Percentiles rank a stretch among this genome's conserved stretches.
Conservation (phyloP, 2,797 vertebrate species). For the Cheracebus regulus region DNA sequence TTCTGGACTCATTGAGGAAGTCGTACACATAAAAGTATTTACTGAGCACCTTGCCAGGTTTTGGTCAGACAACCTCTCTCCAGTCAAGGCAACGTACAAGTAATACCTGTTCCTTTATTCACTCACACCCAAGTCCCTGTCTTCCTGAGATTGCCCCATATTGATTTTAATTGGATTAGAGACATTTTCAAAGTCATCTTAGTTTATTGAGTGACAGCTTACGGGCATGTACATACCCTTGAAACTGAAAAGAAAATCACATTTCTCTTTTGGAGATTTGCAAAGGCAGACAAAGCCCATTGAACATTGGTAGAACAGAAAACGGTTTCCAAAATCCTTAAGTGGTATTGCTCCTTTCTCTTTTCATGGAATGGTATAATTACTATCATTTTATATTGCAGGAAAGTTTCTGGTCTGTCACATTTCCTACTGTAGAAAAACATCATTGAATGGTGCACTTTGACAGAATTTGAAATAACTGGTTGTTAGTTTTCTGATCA, state of each 20-base stretch:
- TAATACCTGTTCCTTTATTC: background rate
- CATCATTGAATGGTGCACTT: background rate
- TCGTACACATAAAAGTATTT: background rate
- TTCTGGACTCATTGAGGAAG: background rate
- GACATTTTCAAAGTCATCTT: background rate
- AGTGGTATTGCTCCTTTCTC: background rate
- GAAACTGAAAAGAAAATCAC: background rate
- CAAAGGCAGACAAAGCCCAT: background rate
- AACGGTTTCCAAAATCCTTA: background rate
- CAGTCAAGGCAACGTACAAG: background rate
- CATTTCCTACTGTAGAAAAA: background rate
- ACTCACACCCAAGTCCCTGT: background rate
- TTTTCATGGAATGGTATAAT: background rate
- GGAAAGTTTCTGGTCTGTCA: background rate
- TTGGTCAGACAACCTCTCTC: background rate
- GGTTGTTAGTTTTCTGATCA: background rate
- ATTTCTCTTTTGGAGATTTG: background rate
- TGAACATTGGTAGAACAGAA: background rate
- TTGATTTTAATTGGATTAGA: background rate
- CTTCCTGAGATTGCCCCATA: background rate
- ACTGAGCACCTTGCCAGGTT: background rate
- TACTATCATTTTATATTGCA: background rate
- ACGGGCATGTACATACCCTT: background rate
- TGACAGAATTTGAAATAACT: background rate
- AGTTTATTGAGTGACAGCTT: background rate